A percentile compares a stretch with the other conserved stretches of the same genome.
Conservation (phyloP, 1,140 invertebrate genomes). For the Dendrolimus punctatus region DNA sequence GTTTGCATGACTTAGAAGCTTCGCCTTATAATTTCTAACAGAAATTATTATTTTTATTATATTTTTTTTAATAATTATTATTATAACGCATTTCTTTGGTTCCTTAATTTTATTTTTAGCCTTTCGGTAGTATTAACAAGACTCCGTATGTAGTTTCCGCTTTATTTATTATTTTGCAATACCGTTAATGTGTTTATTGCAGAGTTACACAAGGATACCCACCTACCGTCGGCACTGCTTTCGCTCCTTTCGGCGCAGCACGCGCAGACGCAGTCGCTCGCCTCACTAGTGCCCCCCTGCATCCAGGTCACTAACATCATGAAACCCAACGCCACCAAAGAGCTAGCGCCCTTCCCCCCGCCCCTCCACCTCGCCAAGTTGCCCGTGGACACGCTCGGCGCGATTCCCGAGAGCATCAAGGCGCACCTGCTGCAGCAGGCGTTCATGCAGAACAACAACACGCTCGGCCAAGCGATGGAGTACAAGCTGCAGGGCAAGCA, state of each 20-base stretch:
- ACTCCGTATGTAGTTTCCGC: conserved; percentile 48
- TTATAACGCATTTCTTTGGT: conserved; percentile 71
- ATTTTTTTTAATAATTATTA: conserved; percentile 39
- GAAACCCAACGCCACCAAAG: conserved; percentile 19
- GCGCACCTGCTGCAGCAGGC: conserved; percentile 49
- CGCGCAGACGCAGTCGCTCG: conserved; percentile 36
- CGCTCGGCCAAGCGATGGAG: conserved; percentile 13
- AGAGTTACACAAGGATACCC: conserved; percentile 53
- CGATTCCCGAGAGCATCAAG: conserved; percentile 31
- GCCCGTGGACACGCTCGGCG: conserved; percentile 14
- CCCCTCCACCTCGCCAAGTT: conserved; percentile 18
- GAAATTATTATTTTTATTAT: conserved; percentile 56
- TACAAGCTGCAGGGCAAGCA: conserved; percentile 25
- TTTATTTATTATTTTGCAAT: conserved; percentile 60
- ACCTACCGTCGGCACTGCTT: conserved; percentile 47
- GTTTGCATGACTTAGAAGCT: conserved; percentile 69
- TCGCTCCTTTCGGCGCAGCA: conserved; percentile 51
- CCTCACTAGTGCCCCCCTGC: conserved; percentile 34
- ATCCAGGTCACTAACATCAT: conserved; percentile 33
- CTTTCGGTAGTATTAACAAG: conserved; percentile 67
- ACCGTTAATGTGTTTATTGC: conserved; percentile 60
- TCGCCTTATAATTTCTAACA: conserved; percentile 69
- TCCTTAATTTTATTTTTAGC: conserved; percentile 68
- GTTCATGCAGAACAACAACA: conserved; percentile 61
- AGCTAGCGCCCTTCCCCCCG: conserved; percentile 9